These are phyloP conservation scores for Polymixis flavicincta DNA, from an alignment of 2,888 invertebrate genomes.

Conservation along the genomic window DNA sequence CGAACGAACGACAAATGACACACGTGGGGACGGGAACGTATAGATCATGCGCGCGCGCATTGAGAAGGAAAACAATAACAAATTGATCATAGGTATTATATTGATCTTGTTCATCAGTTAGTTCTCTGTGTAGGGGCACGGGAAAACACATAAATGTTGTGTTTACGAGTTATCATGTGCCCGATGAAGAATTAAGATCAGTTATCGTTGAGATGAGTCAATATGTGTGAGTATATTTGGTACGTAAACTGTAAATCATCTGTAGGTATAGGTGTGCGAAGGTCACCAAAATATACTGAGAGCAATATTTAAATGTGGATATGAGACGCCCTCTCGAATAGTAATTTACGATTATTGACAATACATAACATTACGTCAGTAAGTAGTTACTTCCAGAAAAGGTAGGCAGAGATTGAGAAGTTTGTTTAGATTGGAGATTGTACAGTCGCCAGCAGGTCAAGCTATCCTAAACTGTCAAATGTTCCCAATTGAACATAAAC, in stretches of 20 bases:
- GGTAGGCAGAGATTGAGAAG: neutral
- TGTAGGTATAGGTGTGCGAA: neutral
- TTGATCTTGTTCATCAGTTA: conserved; percentile 26
- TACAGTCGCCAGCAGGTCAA: no score
- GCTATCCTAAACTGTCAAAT: no score
- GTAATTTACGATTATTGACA: neutral
- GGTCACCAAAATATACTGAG: conserved; percentile 2
- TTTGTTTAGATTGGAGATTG: no score
- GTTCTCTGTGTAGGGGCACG: neutral
- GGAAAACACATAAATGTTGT: conserved; percentile 29
- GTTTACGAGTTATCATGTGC: conserved; percentile 26
- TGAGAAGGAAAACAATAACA: conserved; percentile 38
- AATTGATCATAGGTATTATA: conserved; percentile 24
- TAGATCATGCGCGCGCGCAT: conserved; percentile 45
- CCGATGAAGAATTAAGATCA: conserved; percentile 42
- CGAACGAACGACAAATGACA: conserved; percentile 73
- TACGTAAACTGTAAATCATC: conserved; percentile 12
- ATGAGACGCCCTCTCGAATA: neutral
- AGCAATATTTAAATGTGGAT: conserved; percentile 1
- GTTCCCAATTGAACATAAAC: no score
- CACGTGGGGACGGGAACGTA: conserved; percentile 20
- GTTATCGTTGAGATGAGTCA: conserved; percentile 44
- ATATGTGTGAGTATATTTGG: conserved; percentile 9
- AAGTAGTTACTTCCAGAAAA: neutral
- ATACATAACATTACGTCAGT: neutral